Evolutionary conservation across 2,797 vertebrate genomes (phyloP).

Genomic region (Anguilla anguilla): DNA sequence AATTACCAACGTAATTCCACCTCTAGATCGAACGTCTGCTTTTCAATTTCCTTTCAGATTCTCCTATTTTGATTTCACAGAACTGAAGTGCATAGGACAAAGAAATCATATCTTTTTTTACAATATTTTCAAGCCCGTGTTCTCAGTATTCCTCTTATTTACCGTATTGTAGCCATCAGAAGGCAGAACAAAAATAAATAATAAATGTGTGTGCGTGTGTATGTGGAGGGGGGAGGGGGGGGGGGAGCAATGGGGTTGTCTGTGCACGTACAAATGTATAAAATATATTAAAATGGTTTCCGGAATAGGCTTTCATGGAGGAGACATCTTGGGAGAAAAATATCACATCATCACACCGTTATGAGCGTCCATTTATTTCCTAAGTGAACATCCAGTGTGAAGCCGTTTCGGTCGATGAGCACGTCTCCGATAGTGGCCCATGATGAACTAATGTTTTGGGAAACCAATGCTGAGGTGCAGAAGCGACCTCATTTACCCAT

Average conservation of each 20-base stretch:
- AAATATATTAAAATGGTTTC: background rate
- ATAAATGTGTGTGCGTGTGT: background rate
- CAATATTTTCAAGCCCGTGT: too few relatives aligned
- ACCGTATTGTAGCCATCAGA: background rate
- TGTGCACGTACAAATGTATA: background rate
- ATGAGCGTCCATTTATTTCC: slow-evolving; percentile 9
- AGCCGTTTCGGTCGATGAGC: slow-evolving; percentile 8
- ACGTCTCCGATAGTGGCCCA: background rate
- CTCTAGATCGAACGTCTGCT: slow-evolving; percentile 1
- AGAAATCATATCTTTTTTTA: too few relatives aligned
- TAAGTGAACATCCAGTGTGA: slow-evolving; percentile 7
- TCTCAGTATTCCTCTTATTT: background rate
- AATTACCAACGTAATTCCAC: background rate
- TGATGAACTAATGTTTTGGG: slow-evolving; percentile 3
- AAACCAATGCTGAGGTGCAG: slow-evolving; percentile 17
- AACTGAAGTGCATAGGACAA: background rate
- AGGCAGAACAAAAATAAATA: slow-evolving; percentile 1
- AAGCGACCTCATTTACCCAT: slow-evolving; percentile 13
- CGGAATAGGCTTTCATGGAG: background rate
- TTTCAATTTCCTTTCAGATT: slow-evolving; percentile 3
- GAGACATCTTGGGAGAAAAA: slow-evolving; percentile 1
- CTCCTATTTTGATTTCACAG: background rate
- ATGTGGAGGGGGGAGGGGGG: too few relatives aligned
- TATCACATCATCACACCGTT: background rate
- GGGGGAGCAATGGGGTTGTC: background rate